These are phyloP conservation scores for Rutilus rutilus DNA, from an alignment of 2,113 vertebrate species.

Conservation along the genomic window DNA sequence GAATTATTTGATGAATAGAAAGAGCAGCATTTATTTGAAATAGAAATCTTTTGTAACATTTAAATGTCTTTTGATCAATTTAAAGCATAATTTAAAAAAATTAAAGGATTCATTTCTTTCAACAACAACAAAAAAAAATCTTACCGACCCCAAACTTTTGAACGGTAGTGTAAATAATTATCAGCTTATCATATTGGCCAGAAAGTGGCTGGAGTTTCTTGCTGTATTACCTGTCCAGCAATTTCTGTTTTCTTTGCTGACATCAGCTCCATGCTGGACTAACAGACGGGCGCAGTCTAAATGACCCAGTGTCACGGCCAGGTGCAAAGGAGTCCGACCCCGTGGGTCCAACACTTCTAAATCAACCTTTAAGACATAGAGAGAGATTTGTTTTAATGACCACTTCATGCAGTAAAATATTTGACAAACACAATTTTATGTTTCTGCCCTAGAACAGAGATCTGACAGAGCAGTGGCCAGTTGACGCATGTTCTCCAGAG, in stretches of 20 bases:
- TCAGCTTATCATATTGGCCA: not conserved
- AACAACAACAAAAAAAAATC: not conserved
- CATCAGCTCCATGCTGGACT: constrained; percentile 88
- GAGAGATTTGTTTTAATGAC: not conserved
- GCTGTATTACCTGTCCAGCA: constrained; percentile 91
- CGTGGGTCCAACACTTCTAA: constrained; percentile 90
- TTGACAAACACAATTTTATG: constrained; percentile 1
- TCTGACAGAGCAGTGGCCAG: not conserved
- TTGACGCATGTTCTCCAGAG: not conserved
- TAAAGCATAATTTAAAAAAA: not conserved
- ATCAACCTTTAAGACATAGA: constrained; percentile 77
- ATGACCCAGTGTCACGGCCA: constrained; percentile 91
- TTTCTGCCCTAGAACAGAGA: not conserved
- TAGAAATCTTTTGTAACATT: not conserved
- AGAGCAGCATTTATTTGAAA: too few species aligned
- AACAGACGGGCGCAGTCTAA: constrained; percentile 90
- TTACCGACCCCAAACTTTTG: not conserved
- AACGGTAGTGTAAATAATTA: not conserved
- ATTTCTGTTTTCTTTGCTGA: constrained; percentile 93
- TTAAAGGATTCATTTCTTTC: not conserved
- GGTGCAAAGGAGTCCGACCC: constrained; percentile 92
- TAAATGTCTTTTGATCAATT: not conserved
- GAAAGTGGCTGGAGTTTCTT: not conserved
- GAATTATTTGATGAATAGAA: too few species aligned
- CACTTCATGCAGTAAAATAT: constrained; percentile 6